A percentile compares a stretch with the other conserved stretches of the same genome.
Conservation (phyloP, 2,797 vertebrate genomes). For the Carapus acus region DNA sequence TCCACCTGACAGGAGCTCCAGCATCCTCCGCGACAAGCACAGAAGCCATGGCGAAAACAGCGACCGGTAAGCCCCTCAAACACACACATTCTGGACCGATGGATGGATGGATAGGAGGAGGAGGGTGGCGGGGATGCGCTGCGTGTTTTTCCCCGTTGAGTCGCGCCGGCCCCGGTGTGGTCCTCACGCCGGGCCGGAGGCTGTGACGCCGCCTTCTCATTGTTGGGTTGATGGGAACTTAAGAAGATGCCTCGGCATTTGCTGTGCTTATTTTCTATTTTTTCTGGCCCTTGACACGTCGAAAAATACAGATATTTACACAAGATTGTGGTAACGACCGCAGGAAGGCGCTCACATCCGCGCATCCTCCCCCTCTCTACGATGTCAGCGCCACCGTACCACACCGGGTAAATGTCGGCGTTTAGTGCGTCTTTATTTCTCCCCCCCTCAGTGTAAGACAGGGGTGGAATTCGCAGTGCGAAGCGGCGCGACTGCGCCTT, state of each 20-base stretch:
- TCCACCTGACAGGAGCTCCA: constrained; percentile 61
- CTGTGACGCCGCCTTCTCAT: constrained; percentile 2
- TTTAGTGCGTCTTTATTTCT: too few relatives aligned
- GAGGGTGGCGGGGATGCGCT: not conserved
- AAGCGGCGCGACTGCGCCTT: constrained; percentile 7
- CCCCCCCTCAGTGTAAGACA: too few relatives aligned
- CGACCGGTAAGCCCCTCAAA: constrained; percentile 65
- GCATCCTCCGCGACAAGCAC: constrained; percentile 55
- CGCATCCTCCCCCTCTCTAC: constrained; percentile 26
- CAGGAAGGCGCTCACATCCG: not conserved
- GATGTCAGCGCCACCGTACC: too few relatives aligned
- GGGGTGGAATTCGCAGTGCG: not conserved
- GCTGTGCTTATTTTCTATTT: not conserved
- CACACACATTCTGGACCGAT: not conserved
- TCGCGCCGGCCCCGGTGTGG: constrained; percentile 27
- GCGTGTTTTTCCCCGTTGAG: constrained; percentile 8
- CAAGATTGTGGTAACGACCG: constrained; percentile 1
- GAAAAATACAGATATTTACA: not conserved
- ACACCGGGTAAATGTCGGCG: too few relatives aligned
- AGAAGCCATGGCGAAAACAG: constrained; percentile 75
- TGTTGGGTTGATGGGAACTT: not conserved
- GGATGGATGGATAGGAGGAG: not conserved
- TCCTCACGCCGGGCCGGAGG: constrained; percentile 13
- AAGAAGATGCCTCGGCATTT: not conserved
- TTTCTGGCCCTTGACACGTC: too few relatives aligned